Conservation (phyloP, 1,140 invertebrate species). For the Drosophila kohkoa region DNA sequence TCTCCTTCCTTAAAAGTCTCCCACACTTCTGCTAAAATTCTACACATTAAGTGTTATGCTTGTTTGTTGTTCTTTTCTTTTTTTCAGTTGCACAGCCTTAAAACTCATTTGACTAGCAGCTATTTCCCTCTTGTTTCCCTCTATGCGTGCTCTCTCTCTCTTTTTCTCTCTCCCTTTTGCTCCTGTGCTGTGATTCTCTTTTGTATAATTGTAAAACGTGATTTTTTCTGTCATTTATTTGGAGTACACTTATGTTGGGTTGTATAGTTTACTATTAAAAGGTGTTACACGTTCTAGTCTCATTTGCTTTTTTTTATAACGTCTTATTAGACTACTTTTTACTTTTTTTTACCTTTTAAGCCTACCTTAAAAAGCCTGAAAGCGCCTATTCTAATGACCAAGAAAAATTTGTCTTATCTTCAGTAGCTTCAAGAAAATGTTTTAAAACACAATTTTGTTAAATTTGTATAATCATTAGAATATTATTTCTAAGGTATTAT, state of each 20-base stretch:
- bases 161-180: neutral
- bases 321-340: neutral
- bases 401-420: too few relatives aligned
- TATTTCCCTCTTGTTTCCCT: neutral
- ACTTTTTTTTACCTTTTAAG: neutral
- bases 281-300: neutral
- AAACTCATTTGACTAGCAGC: constrained; percentile 24
- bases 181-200: constrained; percentile 42
- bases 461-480: too few relatives aligned
- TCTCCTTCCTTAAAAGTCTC: constrained; percentile 8
- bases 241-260: neutral
- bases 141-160: neutral
- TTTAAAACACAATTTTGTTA: too few relatives aligned
- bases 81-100: neutral
- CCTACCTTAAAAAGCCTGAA: too few relatives aligned
- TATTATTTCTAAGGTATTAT: too few relatives aligned
- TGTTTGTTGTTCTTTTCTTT: neutral
- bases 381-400: too few relatives aligned
- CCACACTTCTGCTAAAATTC: constrained; percentile 6
- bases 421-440: too few relatives aligned
- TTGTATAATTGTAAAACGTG: constrained; percentile 77
- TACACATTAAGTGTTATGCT: constrained; percentile 9
- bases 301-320: neutral
- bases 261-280: neutral
- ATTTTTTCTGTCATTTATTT: constrained; percentile 51